A percentile compares a stretch with the other conserved stretches of the same genome.
Evolutionary conservation across 2,797 vertebrate genomes (phyloP).

Genomic region (Lagocephalus sceleratus): DNA sequence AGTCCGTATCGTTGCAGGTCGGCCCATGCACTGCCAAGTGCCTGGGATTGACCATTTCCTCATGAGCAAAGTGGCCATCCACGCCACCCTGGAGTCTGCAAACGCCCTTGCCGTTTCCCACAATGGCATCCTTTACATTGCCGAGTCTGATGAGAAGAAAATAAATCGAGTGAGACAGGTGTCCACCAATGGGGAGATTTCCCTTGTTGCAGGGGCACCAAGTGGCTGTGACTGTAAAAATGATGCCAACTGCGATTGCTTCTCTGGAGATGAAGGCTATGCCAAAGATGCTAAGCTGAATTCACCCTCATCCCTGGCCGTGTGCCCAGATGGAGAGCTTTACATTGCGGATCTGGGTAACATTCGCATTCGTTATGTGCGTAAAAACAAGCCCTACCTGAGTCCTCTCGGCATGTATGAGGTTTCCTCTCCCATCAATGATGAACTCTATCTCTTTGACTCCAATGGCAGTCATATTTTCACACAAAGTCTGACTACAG

Average conservation of each 20-base stretch:
- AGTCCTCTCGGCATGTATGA: constrained; percentile 94
- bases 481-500: constrained; percentile 94
- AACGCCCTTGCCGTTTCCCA: constrained; percentile 91
- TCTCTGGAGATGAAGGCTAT: constrained; percentile 94
- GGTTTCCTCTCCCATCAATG: constrained; percentile 91
- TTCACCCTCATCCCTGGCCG: constrained; percentile 87
- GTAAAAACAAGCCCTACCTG: constrained; percentile 91
- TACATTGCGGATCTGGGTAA: constrained; percentile 95
- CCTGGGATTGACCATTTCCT: constrained; percentile 96
- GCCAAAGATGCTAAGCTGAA: constrained; percentile 96
- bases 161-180: constrained; percentile 95
- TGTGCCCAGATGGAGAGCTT: constrained; percentile 91
- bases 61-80: constrained; percentile 92
- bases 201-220: constrained; percentile 90
- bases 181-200: constrained; percentile 93
- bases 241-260: constrained; percentile 96
- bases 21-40: constrained; percentile 98
- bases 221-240: constrained; percentile 98
- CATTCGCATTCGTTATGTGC: constrained; percentile 91
- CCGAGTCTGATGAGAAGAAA: constrained; percentile 96
- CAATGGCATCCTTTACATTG: constrained; percentile 90
- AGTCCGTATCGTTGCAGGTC: constrained; percentile 91
- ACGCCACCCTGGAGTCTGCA: constrained; percentile 93
- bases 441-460: constrained; percentile 95
- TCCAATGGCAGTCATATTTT: constrained; percentile 93